Evolutionary conservation across 2,888 invertebrate genomes (phyloP).

Genomic region (Pristionchus fissidentatus): DNA sequence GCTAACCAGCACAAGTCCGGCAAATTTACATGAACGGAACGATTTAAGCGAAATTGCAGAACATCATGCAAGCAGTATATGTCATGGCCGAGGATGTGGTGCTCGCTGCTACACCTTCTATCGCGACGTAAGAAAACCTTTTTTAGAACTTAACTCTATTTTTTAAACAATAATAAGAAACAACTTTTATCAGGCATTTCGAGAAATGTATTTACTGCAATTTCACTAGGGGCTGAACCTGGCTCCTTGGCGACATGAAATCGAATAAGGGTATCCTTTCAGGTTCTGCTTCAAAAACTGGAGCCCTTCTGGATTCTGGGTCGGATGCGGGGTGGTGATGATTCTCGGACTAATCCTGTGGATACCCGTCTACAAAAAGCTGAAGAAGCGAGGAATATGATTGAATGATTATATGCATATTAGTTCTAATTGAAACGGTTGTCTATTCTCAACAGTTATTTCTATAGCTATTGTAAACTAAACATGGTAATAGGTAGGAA

Average conservation of each 20-base stretch:
- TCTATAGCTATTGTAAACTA: not conserved
- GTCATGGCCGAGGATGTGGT: constrained; percentile 28
- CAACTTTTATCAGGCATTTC: not conserved
- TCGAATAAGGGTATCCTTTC: too few species aligned
- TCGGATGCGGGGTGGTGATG: not conserved
- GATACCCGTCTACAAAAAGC: not conserved
- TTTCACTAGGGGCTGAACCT: too few species aligned
- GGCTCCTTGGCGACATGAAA: too few species aligned
- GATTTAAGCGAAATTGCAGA: constrained; percentile 38
- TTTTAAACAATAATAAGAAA: not conserved
- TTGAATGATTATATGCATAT: too few species aligned
- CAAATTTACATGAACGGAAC: not conserved
- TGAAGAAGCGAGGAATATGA: not conserved
- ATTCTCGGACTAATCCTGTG: not conserved
- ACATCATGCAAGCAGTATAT: constrained; percentile 36
- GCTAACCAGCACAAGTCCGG: not conserved
- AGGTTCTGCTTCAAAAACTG: constrained; percentile 2
- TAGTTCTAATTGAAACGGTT: not conserved
- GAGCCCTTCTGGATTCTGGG: not conserved
- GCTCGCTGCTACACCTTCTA: not conserved
- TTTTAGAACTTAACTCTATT: not conserved
- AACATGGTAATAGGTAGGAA: not conserved
- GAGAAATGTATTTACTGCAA: not conserved
- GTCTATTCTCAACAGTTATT: not conserved
- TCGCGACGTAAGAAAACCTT: not conserved